phyloP scores from a whole-genome alignment of 2,888 invertebrate species.

The Pterostichus madidus region DNA sequence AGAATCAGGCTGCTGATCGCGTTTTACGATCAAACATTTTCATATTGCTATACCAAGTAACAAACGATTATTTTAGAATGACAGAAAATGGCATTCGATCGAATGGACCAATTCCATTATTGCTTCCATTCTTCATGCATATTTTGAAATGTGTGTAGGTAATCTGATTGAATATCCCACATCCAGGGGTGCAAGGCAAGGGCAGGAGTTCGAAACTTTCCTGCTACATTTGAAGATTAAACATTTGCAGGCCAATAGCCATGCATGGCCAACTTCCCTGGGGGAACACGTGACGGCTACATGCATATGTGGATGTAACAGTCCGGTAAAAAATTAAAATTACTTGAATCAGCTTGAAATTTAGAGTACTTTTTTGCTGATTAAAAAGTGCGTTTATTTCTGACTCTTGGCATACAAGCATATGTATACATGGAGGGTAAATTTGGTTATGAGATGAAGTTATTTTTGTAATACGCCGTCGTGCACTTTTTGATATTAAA shows the following conservation, averaged over 20 bases:
- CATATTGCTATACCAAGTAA: too few species aligned
- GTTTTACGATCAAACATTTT: too few species aligned
- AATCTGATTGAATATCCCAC: conserved; percentile 62
- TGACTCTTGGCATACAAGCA: conserved; percentile 7
- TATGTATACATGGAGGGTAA: conserved; percentile 18
- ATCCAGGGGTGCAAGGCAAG: conserved; percentile 8
- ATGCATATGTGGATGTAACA: conserved; percentile 6
- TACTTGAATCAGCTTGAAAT: conserved; percentile 55
- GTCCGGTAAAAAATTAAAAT: conserved; percentile 55
- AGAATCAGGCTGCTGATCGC: too few species aligned
- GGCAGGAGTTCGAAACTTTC: conserved; percentile 7
- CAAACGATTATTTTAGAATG: too few species aligned
- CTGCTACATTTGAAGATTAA: conserved; percentile 64
- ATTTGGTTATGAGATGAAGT: conserved; percentile 38
- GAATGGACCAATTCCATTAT: conserved; percentile 36
- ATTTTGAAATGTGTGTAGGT: conserved; percentile 62
- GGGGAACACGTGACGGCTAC: conserved; percentile 44
- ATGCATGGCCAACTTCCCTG: conserved; percentile 21
- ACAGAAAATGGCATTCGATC: too few species aligned
- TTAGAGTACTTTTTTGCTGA: conserved; percentile 49
- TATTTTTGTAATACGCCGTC: not conserved
- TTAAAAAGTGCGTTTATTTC: conserved; percentile 51
- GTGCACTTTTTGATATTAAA: conserved; percentile 45
- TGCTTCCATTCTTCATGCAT: conserved; percentile 61
- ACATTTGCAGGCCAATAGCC: conserved; percentile 62